These are phyloP conservation scores for Caranx ignobilis DNA, from an alignment of 2,113 vertebrate species.

Conservation along the genomic window DNA sequence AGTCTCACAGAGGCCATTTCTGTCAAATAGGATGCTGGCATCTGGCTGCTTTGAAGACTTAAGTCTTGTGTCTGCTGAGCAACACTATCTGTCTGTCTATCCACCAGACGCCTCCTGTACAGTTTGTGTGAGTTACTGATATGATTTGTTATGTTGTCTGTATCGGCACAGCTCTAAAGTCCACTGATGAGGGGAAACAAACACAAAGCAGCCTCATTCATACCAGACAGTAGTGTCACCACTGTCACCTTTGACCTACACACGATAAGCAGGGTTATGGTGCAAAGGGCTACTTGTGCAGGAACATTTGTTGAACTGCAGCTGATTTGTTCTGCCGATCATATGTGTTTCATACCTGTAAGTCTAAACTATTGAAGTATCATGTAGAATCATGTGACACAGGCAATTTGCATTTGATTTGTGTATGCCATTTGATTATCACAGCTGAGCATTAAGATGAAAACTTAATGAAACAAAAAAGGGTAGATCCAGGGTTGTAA, in stretches of 20 bases:
- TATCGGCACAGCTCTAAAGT: not conserved
- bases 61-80: not conserved
- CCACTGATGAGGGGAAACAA: not conserved
- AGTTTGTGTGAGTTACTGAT: slow-evolving; percentile 4
- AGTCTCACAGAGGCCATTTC: slow-evolving; percentile 34
- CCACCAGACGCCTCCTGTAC: not conserved
- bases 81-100: not conserved
- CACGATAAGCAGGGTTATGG: not conserved
- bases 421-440: too few relatives aligned
- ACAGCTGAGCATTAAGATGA: too few relatives aligned
- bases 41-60: not conserved
- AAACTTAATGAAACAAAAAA: too few relatives aligned
- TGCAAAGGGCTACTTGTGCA: not conserved
- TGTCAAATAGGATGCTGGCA: slow-evolving; percentile 37
- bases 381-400: not conserved
- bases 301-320: not conserved
- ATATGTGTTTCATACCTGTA: not conserved
- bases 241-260: slow-evolving; percentile 51
- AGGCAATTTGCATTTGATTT: too few relatives aligned
- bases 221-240: not conserved
- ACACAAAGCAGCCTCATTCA: slow-evolving; percentile 22
- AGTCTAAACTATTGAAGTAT: not conserved
- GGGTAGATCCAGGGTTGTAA: too few relatives aligned
- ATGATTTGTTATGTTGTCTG: not conserved
- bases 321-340: not conserved